Evolutionary conservation across 2,888 invertebrate genomes (phyloP), one percentile per base, ranked within the genome.

Genomic region (Criorhina ranunculi): DNA sequence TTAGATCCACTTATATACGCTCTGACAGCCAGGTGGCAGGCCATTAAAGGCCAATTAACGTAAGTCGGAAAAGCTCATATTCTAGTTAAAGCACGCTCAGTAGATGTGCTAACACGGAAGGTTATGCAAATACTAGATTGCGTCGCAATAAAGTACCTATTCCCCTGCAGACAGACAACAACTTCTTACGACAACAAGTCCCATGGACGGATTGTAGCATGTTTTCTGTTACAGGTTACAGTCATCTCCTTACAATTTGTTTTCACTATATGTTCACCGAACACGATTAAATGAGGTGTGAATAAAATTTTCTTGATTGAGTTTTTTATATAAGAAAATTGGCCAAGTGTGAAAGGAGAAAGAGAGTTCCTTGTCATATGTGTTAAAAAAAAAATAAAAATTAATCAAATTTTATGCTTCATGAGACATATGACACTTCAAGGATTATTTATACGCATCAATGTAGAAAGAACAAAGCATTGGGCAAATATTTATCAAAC

Each of bases 351-450:
- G 42, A 33, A 5, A 9, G 29, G 29, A 29, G 0, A 29, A 33
- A 5, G 9, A 42, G 29, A 29, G 0, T 29, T 40, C 2, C 29
- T 4, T 24, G 42, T 17, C 44, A 33, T 4, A 44, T 5, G 12
- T 29, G 31, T n/a, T n/a, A n/a, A n/a, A n/a, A n/a, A n/a, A n/a
- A n/a, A n/a, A n/a, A 15, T 33, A 33, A 15, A 33, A 17, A 44
- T 12, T 12, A n/a, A 11, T 31, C 42, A 5, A 29, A 60, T 60
- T 60, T 44, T 44, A 60, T 44, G 60, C 60, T 44, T 11, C 31
- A 42, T 44, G 29, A 31, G 15, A 44, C 60, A 42, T 44, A 6
- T 44, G 44, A 44, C 17, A 35, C 33, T 60, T 44, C 15, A 60
- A 44, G 44, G 15, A 44, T 24, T 24, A 31, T 15, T 31, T 60